Base-by-base conservation (phyloP, 2,888 invertebrate species). In the Cerceris ruficornis region DNA sequence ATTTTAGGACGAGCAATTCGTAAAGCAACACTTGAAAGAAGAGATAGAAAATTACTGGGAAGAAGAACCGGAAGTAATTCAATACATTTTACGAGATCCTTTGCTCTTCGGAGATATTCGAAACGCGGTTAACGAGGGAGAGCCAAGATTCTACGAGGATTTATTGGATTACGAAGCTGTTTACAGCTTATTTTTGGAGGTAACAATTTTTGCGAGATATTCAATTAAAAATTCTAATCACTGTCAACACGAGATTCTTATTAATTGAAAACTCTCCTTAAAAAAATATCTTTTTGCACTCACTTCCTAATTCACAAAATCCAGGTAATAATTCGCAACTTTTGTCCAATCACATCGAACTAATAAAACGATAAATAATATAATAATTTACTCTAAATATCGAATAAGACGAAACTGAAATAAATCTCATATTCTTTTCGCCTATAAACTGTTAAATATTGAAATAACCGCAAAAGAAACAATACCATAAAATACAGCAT, bases 121-220 rank as follows among this genome's bases (percentile, higher is more conserved):
- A 58, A 98, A 98, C 88, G 96, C 98, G 0, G 93, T 96, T 42
- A 96, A 96, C 81, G 97, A 97, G 88, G 95, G 95, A 0, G 97
- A 97, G 84, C 93, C 95, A 0, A 93, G 98, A 71, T 95, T 95
- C 84, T 98, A 98, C 88, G 98, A 98, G 90, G 98, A 98, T 90
- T 93, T 98, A 13, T 93, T 98, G 7, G 98, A 98, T 91, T 98
- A 97, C 89, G 96, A 97, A 86, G 97, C 98, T 0, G 95, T 97
- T n/a, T 97, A 95, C 90, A 96, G 95, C 84, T 93, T 98, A 1
- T 98, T 98, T 88, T 96, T 96, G 93, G 98, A 98, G 94, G 96
- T 96, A 49, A 90, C 7, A 57, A 41, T 50, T 71, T 42, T 7
- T 6, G n/a, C n/a, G 17, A 7, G 39, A 57, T 46, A n/a, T n/a